A percentile compares a stretch with the other conserved stretches of the same genome.
Evolutionary conservation across 2,888 invertebrate species (phyloP).

Genomic region (Elegia similella): DNA sequence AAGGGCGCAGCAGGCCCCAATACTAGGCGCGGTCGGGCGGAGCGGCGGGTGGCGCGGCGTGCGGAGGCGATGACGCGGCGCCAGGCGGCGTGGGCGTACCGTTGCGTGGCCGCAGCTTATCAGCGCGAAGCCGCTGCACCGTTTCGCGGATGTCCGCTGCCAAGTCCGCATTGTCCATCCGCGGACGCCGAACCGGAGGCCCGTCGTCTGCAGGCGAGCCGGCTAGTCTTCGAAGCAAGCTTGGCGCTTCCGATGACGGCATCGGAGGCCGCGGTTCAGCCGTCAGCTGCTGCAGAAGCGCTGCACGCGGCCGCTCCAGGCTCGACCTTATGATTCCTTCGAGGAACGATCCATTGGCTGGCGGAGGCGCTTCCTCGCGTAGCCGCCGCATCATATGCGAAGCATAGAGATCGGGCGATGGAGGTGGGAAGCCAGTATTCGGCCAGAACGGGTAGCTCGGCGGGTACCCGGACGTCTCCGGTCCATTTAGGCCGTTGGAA

Average conservation of each 20-base stretch:
- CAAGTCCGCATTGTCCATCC: constrained; percentile 77
- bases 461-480: constrained; percentile 83
- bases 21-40: constrained; percentile 53
- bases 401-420: constrained; percentile 87
- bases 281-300: constrained; percentile 60
- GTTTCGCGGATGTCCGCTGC: constrained; percentile 77
- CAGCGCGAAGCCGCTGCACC: constrained; percentile 72
- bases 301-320: constrained; percentile 82
- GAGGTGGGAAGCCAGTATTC: constrained; percentile 69
- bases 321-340: constrained; percentile 92
- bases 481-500: constrained; percentile 85
- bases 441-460: constrained; percentile 91
- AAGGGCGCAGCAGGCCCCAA: constrained; percentile 22
- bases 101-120: constrained; percentile 68
- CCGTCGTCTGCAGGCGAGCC: constrained; percentile 83
- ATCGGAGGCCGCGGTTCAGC: constrained; percentile 45
- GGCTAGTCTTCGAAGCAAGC: constrained; percentile 86
- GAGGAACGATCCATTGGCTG: constrained; percentile 89
- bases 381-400: constrained; percentile 91
- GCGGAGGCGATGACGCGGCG: constrained; percentile 36
- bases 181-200: constrained; percentile 71
- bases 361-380: constrained; percentile 86
- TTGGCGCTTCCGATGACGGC: constrained; percentile 74
- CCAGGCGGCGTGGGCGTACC: constrained; percentile 63
- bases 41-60: constrained; percentile 41